Conservation (phyloP, 1,140 invertebrate genomes). For the Homalodisca vitripennis region DNA sequence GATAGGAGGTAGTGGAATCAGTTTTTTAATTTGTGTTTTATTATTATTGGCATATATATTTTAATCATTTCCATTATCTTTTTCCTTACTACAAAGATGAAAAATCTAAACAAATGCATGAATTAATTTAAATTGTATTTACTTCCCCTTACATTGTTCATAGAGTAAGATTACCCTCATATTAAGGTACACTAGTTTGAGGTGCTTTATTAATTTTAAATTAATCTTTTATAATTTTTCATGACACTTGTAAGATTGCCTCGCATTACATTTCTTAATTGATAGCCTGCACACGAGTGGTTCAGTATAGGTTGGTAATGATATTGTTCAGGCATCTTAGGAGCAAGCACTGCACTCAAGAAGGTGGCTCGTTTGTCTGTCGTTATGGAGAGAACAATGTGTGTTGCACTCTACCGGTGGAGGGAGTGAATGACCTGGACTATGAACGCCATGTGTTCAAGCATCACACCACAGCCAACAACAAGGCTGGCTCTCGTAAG, state of each 20-base stretch:
- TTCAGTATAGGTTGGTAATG: background rate
- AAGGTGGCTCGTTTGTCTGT: slow-evolving; percentile 87
- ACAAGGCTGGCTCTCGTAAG: slow-evolving; percentile 19
- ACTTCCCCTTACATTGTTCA: too few relatives aligned
- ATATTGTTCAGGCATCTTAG: slow-evolving; percentile 66
- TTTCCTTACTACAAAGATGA: too few relatives aligned
- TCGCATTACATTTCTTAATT: background rate
- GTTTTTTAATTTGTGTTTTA: too few relatives aligned
- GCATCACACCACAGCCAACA: slow-evolving; percentile 60
- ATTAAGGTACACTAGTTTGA: background rate
- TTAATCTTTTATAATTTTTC: background rate
- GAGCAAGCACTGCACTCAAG: slow-evolving; percentile 78
- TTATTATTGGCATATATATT: too few relatives aligned
- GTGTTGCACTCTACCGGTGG: slow-evolving; percentile 80
- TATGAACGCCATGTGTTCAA: slow-evolving; percentile 84
- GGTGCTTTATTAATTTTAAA: background rate
- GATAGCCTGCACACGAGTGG: background rate
- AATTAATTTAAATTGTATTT: too few relatives aligned
- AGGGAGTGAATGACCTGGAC: slow-evolving; percentile 85
- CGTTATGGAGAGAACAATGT: slow-evolving; percentile 87
- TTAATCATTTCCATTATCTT: too few relatives aligned
- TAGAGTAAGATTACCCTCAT: background rate
- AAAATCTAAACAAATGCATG: too few relatives aligned
- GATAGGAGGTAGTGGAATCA: too few relatives aligned
- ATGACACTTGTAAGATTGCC: background rate